Base-by-base conservation (phyloP, 2,797 vertebrate genomes). In the Crypturellus tataupa region DNA sequence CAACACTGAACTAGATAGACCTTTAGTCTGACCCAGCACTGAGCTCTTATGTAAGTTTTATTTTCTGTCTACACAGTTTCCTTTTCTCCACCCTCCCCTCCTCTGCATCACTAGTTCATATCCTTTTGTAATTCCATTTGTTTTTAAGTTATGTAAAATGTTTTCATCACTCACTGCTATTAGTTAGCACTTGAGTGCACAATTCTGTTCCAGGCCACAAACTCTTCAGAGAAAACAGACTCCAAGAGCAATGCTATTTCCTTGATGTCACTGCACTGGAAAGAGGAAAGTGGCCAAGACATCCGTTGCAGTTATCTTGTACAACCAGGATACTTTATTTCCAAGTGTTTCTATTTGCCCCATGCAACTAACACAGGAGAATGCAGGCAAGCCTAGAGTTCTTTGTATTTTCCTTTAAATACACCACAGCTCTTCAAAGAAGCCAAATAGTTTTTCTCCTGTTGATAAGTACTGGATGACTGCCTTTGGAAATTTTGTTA, bases 131-230 rank as follows among this genome's bases (percentile, higher is more conserved):
- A 68, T 53, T 67, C 62, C 21, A 9, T 68, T 86, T 91, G 35
- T 3, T 78, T 75, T 87, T 53, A 40, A 53, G 64, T 91, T 95
- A 88, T 56, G 63, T 88, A 86, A 94, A 94, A 86, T 40, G 12
- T 90, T 95, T 91, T 91, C 67, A 39, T 49, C 37, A 37, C 58
- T 95, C 33, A 31, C 21, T 75, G 60, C 25, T 75, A 5, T 25
- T 79, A 89, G 37, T 71, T 90, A 31, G 83, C 80, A 84, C 37
- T 80, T 71, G 35, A 80, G 55, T 65, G 63, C 44, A 77, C 49
- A 87, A 0, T 58, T 71, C 37, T 59, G 33, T 76, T 95, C 86
- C 73, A 81, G 73, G 55, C 85, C 77, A 84, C 73, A 86, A 63
- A 62, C 19, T 37, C 60, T 65, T 84, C 9, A 9, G 67, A 68